Percentiles rank a stretch among this genome's conserved stretches.
Evolutionary conservation across 2,888 invertebrate genomes (phyloP).

Genomic region (Sesia bembeciformis): DNA sequence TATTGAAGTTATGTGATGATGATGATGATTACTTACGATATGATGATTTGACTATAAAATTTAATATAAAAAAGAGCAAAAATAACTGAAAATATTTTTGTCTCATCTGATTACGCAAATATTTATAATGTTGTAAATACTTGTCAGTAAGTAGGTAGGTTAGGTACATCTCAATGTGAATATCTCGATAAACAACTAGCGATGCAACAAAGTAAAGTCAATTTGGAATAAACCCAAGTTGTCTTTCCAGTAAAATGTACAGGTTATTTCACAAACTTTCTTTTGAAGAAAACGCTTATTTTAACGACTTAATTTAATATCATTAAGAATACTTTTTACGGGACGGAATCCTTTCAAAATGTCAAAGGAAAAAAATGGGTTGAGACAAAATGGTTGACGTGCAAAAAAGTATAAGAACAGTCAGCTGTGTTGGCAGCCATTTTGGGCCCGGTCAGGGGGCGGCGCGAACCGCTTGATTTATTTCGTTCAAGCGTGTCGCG

Average conservation of each 20-base stretch:
- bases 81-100: neutral
- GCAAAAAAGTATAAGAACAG: slow-evolving; percentile 39
- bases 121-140: neutral
- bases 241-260: slow-evolving; percentile 1
- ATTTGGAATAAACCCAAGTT: slow-evolving; percentile 26
- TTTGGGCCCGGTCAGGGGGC: slow-evolving; percentile 47
- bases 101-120: neutral
- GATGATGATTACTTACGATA: neutral
- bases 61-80: too few species aligned
- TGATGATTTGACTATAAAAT: neutral
- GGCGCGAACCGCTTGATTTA: slow-evolving; percentile 50
- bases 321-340: neutral
- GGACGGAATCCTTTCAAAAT: slow-evolving; percentile 8
- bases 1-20: slow-evolving; percentile 51
- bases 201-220: slow-evolving; percentile 16
- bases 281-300: neutral
- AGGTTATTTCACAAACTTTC: neutral
- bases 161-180: neutral
- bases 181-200: neutral
- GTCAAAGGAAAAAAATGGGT: slow-evolving; percentile 5
- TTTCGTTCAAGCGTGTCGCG: slow-evolving; percentile 31
- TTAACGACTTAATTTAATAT: neutral
- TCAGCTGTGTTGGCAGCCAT: slow-evolving; percentile 63
- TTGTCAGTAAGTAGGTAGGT: neutral
- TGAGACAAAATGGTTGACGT: slow-evolving; percentile 40